These are phyloP conservation scores for Diloba caeruleocephala DNA, from an alignment of 2,888 invertebrate genomes.

Conservation along the genomic window DNA sequence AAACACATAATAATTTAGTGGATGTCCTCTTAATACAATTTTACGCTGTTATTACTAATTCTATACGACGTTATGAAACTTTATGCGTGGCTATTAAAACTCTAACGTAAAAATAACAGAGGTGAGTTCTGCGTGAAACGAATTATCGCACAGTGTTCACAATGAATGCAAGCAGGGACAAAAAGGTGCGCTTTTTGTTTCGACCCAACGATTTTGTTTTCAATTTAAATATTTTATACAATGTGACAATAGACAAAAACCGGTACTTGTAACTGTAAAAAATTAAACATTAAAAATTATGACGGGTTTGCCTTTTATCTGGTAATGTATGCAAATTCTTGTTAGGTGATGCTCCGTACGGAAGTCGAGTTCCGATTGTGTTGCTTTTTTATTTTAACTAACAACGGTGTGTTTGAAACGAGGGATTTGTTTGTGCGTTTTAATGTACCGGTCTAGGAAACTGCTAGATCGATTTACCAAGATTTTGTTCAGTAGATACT, in stretches of 20 bases:
- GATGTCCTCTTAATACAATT: conserved; percentile 56
- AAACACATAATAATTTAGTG: conserved; percentile 34
- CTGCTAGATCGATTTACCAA: too few species aligned
- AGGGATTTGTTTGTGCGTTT: conserved; percentile 50
- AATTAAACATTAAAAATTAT: conserved; percentile 88
- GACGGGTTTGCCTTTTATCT: conserved; percentile 76
- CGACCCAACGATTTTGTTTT: conserved; percentile 84
- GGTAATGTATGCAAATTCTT: conserved; percentile 82
- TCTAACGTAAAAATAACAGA: neutral
- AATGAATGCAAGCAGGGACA: conserved; percentile 64
- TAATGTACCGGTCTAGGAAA: too few species aligned
- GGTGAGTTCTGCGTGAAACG: conserved; percentile 28
- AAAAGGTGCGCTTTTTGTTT: conserved; percentile 84
- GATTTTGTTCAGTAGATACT: too few species aligned
- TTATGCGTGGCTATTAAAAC: conserved; percentile 20
- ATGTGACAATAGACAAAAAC: conserved; percentile 85
- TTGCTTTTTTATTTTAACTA: conserved; percentile 21
- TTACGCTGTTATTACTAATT: conserved; percentile 71
- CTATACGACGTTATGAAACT: conserved; percentile 39
- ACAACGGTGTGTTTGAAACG: neutral
- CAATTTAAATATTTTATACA: conserved; percentile 87
- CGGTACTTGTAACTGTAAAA: conserved; percentile 88
- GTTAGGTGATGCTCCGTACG: conserved; percentile 65
- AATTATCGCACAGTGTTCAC: conserved; percentile 54
- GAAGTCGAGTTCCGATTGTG: conserved; percentile 60